These are phyloP conservation scores for Platerodrilus igneus DNA, from an alignment of 2,888 invertebrate species.

Conservation along the genomic window DNA sequence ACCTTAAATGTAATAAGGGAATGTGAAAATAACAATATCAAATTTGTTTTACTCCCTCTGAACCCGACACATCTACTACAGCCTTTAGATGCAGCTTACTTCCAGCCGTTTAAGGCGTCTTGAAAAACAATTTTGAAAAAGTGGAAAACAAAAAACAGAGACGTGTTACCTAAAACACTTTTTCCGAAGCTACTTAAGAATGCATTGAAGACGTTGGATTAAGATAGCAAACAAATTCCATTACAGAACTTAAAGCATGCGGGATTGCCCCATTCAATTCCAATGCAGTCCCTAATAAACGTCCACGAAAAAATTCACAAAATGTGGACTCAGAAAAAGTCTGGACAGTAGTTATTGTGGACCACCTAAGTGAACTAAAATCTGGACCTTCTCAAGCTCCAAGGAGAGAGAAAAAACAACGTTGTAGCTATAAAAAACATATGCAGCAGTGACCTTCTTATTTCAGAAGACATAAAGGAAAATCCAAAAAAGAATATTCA, in stretches of 20 bases:
- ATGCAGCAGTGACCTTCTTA: too few relatives aligned
- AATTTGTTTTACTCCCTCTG: slow-evolving; percentile 3
- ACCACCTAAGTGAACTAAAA: slow-evolving; percentile 1
- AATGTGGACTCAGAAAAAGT: slow-evolving; percentile 3
- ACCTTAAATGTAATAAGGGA: not conserved
- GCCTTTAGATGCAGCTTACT: slow-evolving; percentile 8
- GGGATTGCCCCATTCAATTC: too few relatives aligned
- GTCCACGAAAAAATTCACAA: slow-evolving; percentile 1
- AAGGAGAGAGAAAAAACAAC: too few relatives aligned
- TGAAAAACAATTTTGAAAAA: not conserved
- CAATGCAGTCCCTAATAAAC: too few relatives aligned
- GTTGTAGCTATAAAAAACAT: too few relatives aligned
- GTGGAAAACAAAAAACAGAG: slow-evolving; percentile 1
- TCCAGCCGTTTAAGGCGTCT: slow-evolving; percentile 4
- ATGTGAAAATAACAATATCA: slow-evolving; percentile 5
- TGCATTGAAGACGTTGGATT: too few relatives aligned
- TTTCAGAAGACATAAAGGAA: too few relatives aligned
- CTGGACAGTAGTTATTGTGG: not conserved
- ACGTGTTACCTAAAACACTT: too few relatives aligned
- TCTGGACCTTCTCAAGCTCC: too few relatives aligned
- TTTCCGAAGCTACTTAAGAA: slow-evolving; percentile 3
- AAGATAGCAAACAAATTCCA: too few relatives aligned
- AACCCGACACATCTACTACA: not conserved
- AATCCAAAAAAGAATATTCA: too few relatives aligned
- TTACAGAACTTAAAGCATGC: too few relatives aligned